phyloP scores from a whole-genome alignment of 2,797 vertebrate genomes.

The Diglossa cyanea region DNA sequence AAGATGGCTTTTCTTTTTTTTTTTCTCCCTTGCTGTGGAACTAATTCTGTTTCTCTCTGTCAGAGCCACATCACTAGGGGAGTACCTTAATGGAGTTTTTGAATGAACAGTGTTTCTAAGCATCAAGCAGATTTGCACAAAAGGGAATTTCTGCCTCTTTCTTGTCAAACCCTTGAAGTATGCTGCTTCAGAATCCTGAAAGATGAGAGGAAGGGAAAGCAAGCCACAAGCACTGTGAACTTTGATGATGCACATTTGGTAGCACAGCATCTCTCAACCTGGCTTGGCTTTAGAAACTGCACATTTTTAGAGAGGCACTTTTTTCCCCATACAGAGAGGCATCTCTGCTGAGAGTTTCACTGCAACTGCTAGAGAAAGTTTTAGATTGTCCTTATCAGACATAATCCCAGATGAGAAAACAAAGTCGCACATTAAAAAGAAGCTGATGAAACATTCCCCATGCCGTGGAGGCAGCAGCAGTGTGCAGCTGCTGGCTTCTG shows the following conservation, averaged over 20 bases:
- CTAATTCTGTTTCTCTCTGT: neutral
- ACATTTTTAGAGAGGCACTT: neutral
- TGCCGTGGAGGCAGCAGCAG: neutral
- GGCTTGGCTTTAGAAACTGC: neutral
- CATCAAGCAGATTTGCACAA: slow-evolving; percentile 24
- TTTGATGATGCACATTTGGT: neutral
- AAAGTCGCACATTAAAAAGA: neutral
- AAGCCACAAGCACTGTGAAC: neutral
- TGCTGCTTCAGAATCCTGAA: slow-evolving; percentile 19
- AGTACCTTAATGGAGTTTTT: neutral
- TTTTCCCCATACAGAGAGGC: neutral
- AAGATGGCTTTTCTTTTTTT: neutral
- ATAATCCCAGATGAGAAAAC: slow-evolving; percentile 16
- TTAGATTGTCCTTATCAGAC: neutral
- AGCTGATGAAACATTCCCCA: neutral
- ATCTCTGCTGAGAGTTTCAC: neutral
- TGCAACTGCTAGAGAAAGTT: neutral
- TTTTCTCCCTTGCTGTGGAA: neutral
- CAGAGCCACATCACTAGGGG: neutral
- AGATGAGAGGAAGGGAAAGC: neutral
- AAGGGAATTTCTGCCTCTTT: slow-evolving; percentile 9
- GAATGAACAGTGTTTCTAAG: neutral
- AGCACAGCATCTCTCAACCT: neutral
- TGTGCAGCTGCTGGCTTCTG: neutral
- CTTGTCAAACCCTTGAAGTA: slow-evolving; percentile 13